Conservation (phyloP, 1,140 invertebrate species). For the Sminthurinus signatus region DNA sequence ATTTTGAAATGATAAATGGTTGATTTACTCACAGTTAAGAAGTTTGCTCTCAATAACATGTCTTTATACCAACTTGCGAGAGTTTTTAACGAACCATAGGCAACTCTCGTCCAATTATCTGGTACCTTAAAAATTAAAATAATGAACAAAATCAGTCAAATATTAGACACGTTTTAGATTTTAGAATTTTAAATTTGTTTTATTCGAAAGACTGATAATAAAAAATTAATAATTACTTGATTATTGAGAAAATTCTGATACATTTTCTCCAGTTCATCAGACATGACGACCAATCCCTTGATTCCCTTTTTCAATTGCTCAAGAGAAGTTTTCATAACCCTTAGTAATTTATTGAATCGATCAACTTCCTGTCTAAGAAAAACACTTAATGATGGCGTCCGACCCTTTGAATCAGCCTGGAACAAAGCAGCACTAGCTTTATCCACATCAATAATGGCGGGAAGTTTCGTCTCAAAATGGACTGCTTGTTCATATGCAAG, state of each 20-base stretch:
- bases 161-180: background rate
- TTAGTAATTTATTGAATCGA: conserved; percentile 70
- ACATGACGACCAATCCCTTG: conserved; percentile 79
- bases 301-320: conserved; percentile 73
- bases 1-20: no score
- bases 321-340: conserved; percentile 62
- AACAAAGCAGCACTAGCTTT: conserved; percentile 51
- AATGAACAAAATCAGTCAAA: background rate
- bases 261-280: conserved; percentile 71
- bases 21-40: conserved; percentile 56
- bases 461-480: conserved; percentile 53
- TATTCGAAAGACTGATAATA: no score
- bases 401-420: conserved; percentile 58
- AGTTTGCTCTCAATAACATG: conserved; percentile 66
- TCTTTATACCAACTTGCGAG: conserved; percentile 76
- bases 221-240: conserved; percentile 45
- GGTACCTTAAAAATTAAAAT: conserved; percentile 55
- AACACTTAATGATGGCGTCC: conserved; percentile 70
- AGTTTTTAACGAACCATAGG: conserved; percentile 79
- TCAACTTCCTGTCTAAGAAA: conserved; percentile 79
- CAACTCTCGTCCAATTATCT: conserved; percentile 66
- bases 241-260: conserved; percentile 70
- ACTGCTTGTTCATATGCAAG: conserved; percentile 66
- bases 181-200: no score
- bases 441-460: conserved; percentile 55